Percentiles rank a stretch among this genome's conserved stretches.
Conservation (phyloP, 2,113 vertebrate species). For the Labeo rohita region DNA sequence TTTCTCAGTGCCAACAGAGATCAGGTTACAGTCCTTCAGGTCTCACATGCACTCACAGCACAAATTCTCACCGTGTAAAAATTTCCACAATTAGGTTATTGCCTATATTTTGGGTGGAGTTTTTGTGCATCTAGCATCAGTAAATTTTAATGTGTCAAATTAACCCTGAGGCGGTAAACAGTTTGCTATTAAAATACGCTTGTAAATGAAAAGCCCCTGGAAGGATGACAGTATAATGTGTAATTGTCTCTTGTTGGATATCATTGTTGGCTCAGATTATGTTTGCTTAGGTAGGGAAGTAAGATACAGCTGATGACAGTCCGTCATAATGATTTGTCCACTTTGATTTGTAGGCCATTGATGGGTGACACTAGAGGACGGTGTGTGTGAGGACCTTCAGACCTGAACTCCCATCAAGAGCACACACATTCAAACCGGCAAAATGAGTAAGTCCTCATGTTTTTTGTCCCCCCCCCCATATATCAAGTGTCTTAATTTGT, state of each 20-base stretch:
- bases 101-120: background rate
- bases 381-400: constrained; percentile 61
- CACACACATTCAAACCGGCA: constrained; percentile 55
- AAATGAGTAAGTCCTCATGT: constrained; percentile 75
- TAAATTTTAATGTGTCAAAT: background rate
- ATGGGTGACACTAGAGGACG: constrained; percentile 56
- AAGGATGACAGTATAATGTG: background rate
- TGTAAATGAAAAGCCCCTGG: background rate
- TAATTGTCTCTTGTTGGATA: background rate
- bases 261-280: background rate
- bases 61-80: background rate
- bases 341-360: constrained; percentile 60
- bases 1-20: constrained; percentile 58
- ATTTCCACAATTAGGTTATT: background rate
- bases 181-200: background rate
- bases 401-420: constrained; percentile 34
- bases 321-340: background rate
- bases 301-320: background rate
- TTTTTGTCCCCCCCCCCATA: background rate
- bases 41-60: constrained; percentile 8
- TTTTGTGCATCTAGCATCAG: background rate
- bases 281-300: background rate
- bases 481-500: background rate
- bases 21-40: constrained; percentile 61
- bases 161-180: background rate